Percentiles rank a stretch among this genome's conserved stretches.
These are phyloP conservation scores for Lucinisca nassula DNA, from an alignment of 2,888 invertebrate genomes.

Conservation along the genomic window DNA sequence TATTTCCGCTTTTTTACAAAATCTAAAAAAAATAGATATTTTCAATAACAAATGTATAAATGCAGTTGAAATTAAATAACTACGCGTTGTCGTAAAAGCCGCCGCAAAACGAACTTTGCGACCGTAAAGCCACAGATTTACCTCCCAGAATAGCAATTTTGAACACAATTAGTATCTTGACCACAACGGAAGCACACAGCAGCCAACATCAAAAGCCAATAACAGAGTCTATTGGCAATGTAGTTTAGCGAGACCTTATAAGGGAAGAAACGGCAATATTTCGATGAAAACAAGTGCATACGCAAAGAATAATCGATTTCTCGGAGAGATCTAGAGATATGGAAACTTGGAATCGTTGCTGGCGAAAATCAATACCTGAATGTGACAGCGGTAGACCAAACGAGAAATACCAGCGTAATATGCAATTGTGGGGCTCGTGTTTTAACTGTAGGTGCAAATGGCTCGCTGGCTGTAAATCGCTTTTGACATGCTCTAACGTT, in stretches of 20 bases:
- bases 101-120: no score
- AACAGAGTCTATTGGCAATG: no score
- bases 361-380: background rate
- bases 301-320: slow-evolving; percentile 56
- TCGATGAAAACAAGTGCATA: slow-evolving; percentile 37
- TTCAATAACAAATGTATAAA: no score
- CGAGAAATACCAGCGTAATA: background rate
- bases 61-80: no score
- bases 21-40: no score
- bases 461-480: background rate
- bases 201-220: no score
- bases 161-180: no score
- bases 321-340: slow-evolving; percentile 54
- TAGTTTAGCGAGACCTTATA: background rate
- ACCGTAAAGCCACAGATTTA: no score
- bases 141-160: no score
- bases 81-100: no score
- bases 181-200: no score
- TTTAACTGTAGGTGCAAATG: background rate
- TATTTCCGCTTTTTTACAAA: no score
- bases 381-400: background rate
- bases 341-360: slow-evolving; percentile 2
- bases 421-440: background rate
- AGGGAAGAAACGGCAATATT: background rate
- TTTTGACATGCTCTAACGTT: background rate